Base-by-base conservation (phyloP, 2,113 vertebrate species). In the Eudyptes chrysolophus region DNA sequence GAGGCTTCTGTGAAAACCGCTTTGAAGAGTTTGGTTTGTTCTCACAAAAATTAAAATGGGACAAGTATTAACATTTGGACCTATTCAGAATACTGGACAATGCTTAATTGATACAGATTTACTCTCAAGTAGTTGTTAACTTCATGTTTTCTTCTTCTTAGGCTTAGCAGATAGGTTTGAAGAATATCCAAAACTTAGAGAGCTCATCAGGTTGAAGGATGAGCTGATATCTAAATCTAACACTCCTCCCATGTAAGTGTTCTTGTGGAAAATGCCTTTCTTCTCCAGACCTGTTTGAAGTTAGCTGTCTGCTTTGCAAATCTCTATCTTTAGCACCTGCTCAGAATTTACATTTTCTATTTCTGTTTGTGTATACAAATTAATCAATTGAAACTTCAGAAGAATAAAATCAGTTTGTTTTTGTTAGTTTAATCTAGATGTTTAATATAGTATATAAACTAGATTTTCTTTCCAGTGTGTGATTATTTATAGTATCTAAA, bases 161-260 rank as follows among this genome's bases (percentile, higher is more conserved):
- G 99, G 99, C 86, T 98, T 99, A 98, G 99, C 99, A 44, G 99
- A 99, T 98, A 98, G 99, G 88, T 99, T 99, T 98, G 99, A 99
- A 98, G 99, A 99, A 97, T 99, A 99, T 66, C 99, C 99, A 44
- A 99, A 99, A 98, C 99, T 99, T 58, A 98, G 99, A 97, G 99
- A 99, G 97, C 98, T 99, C 90, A 99, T 99, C 94, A 98, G 99
- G 79, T 98, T 99, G 79, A 99, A 99, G 97, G 99, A 99, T 94
- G 99, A 99, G 94, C 97, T 99, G 91, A 99, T 99, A 98, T 98
- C 99, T 64, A 98, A 98, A 92, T 99, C 99, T 84, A 99, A 99
- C 97, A 99, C 99, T 70, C 99, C 99, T 92, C 99, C 99, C 49
- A 99, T 99, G 99, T 99, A 98, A 98, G 99, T 98, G 78, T 70